Evolutionary conservation across 2,797 vertebrate genomes (phyloP), one percentile per base, ranked within the genome.

Genomic region (Paramormyrops hopkinsi): DNA sequence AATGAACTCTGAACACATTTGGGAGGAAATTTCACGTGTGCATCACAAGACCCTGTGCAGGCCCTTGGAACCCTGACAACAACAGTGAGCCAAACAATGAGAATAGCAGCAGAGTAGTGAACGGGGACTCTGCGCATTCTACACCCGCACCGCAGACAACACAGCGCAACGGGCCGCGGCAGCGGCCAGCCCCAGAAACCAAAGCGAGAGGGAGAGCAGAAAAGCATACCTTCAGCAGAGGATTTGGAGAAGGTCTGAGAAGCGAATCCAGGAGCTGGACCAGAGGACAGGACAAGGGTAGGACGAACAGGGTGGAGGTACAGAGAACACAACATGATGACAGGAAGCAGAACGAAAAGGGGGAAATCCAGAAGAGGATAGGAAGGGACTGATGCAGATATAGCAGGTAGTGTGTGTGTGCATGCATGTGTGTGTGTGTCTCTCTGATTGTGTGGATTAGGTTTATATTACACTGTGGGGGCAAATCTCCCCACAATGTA

Each of bases 261-360:
- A 95, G 96, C 95, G 90, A 95, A 95, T 96, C 96, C 96, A 92
- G 96, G 94, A 94, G 96, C 94, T 96, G 95, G 95, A 96, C 96
- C 96, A 96, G 95, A 95, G 95, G 95, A 96, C 96, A 95, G 96
- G 96, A 96, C 96, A 96, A 94, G 94, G 96, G 94, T 95, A 95
- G 95, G 95, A 96, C 94, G 94, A 94, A 97, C 96, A 96, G 93
- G 94, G 95, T 94, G 95, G 95, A 96, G 90, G 95, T 95, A 94
- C 95, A 94, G 29, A 89, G 79, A 90, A 85, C 88, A 89, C 90
- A 48, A 82, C 84, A 50, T 69, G 44, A 90, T 79, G 84, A 69
- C 91, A 94, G 94, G 96, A 94, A 96, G 95, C 93, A 95, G 94
- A 95, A 95, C 69, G 33, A 25, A 90, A 90, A 86, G 89, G 89